A percentile compares a stretch with the other conserved stretches of the same genome.
Conservation (phyloP, 2,888 invertebrate species). For the Synanthedon tipuliformis region DNA sequence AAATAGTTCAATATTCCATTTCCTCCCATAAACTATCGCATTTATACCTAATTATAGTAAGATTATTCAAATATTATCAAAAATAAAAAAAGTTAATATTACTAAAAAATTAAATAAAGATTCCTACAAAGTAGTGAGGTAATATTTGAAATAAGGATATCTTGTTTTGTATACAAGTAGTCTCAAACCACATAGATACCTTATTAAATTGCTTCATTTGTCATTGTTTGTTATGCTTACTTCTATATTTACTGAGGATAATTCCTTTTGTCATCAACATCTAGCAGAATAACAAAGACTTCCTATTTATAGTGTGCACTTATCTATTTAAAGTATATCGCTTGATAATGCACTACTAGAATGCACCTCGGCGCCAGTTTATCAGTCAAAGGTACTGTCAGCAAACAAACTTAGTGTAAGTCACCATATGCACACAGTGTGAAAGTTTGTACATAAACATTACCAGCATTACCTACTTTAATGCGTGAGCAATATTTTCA, state of each 20-base stretch:
- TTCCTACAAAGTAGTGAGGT: no score
- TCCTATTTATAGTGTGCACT: neutral
- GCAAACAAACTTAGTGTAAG: neutral
- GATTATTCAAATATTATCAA: no score
- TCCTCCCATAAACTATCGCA: no score
- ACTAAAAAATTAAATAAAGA: no score
- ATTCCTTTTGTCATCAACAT: neutral
- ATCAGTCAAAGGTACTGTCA: slow-evolving; percentile 48
- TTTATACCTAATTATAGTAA: no score
- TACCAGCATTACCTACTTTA: no score
- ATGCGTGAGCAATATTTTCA: no score
- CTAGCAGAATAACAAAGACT: neutral
- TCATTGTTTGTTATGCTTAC: neutral
- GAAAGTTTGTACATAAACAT: neutral
- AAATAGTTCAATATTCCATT: no score
- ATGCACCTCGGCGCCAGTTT: slow-evolving; percentile 30
- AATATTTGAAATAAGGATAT: no score
- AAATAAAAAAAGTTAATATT: no score
- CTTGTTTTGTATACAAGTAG: no score
- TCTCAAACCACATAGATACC: no score
- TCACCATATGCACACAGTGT: neutral
- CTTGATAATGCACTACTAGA: neutral
- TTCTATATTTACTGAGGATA: neutral
- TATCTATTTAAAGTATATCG: neutral
- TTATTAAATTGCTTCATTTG: neutral